phyloP scores from a whole-genome alignment of 92 coral and sea anemone genomes.

The Pocillopora meandrina region DNA sequence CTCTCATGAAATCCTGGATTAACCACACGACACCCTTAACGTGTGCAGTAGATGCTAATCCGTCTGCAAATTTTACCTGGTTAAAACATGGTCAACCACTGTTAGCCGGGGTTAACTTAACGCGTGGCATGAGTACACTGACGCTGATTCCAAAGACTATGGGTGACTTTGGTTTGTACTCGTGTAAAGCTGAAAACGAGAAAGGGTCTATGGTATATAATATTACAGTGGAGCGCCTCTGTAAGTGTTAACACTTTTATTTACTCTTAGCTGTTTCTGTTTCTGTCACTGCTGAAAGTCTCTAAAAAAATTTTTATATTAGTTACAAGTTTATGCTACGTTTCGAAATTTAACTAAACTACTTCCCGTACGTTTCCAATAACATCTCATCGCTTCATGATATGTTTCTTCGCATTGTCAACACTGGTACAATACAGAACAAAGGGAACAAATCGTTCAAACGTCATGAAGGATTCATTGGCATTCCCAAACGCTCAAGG shows the following conservation, averaged over 20 bases:
- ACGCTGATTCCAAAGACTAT: background rate
- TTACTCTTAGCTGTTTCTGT: background rate
- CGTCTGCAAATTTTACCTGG: constrained; percentile 21
- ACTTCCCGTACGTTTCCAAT: too few relatives aligned
- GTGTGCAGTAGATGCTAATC: constrained; percentile 17
- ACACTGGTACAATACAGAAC: too few relatives aligned
- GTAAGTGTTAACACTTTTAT: background rate
- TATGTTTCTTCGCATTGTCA: too few relatives aligned
- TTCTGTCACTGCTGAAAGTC: background rate
- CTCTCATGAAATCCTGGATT: background rate
- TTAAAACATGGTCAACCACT: constrained; percentile 5
- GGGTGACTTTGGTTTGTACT: constrained; percentile 31
- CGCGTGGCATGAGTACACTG: background rate
- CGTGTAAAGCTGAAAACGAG: constrained; percentile 16
- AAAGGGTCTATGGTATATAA: constrained; percentile 20
- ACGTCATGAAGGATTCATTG: too few relatives aligned
- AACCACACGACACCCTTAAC: background rate
- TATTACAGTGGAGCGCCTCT: constrained; percentile 23
- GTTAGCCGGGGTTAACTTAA: background rate
- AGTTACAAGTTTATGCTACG: background rate
- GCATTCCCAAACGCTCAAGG: too few relatives aligned
- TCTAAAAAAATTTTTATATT: background rate
- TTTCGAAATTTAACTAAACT: too few relatives aligned
- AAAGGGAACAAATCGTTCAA: too few relatives aligned
- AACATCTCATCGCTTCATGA: too few relatives aligned